Evolutionary conservation across 2,113 vertebrate species (phyloP), one percentile per base, ranked within the genome.

Genomic region (Bostrychus sinensis): DNA sequence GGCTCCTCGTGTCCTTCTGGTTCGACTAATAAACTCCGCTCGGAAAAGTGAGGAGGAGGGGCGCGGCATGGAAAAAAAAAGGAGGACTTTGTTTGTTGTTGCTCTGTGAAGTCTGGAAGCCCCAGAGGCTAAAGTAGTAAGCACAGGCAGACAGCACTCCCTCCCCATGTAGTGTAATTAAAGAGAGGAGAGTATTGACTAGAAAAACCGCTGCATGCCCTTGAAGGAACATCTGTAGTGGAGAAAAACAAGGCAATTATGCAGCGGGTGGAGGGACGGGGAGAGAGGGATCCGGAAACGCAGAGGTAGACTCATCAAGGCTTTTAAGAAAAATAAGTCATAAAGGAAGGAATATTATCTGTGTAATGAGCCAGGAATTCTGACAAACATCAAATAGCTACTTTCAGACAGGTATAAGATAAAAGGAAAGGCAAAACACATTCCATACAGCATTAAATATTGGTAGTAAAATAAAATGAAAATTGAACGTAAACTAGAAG

Each of bases 201-300:
- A 86, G 77, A 85, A 92, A 32, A 91, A 91, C 89, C 86, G 78
- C 90, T 86, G 82, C 75, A 81, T 88, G 88, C 89, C 88, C 90
- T 91, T 91, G 86, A 91, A 92, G 87, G 86, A 91, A 92, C 90
- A 92, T 91, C 91, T 91, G 89, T 80, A 84, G 77, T 75, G 62
- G 82, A 88, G 85, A 90, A 93, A 93, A 93, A 92, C 90, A 93
- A 91, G 89, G 82, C 91, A 93, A 92, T 93, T 92, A 92, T 87
- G 82, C 80, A 72, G 62, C 81, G 56, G 72, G 76, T 28, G 70
- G 80, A 71, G 73, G 73, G 72, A 78, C 68, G 64, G 75, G 70
- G 14, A 41, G 39, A 76, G 76, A 80, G 75, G 75, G 77, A 79
- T 86, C 79, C 70, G 76, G 73, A 69, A 69, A 71, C 45, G 77